These are phyloP conservation scores for Aphelenchoides besseyi DNA, from an alignment of 1,140 invertebrate genomes.

Conservation along the genomic window DNA sequence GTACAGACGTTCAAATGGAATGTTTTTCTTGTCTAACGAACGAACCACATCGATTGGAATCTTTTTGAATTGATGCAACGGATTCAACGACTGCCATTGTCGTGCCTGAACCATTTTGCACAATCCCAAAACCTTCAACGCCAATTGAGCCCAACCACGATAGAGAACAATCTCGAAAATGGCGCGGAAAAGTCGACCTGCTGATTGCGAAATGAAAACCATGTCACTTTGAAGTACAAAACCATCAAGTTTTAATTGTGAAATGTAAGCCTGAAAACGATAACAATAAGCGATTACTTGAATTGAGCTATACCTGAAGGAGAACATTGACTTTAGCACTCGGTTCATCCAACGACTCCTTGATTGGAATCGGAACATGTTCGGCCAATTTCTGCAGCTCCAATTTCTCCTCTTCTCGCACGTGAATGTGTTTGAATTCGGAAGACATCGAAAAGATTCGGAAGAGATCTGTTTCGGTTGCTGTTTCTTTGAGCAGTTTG, in stretches of 20 bases:
- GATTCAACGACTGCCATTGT: slow-evolving; percentile 96
- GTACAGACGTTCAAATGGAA: slow-evolving; percentile 73
- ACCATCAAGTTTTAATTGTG: slow-evolving; percentile 93
- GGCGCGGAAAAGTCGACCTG: slow-evolving; percentile 85
- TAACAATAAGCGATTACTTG: slow-evolving; percentile 1
- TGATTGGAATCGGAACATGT: slow-evolving; percentile 95
- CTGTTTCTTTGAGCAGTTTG: slow-evolving; percentile 88
- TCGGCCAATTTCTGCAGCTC: slow-evolving; percentile 96
- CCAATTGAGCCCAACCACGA: slow-evolving; percentile 91
- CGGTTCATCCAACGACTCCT: slow-evolving; percentile 95
- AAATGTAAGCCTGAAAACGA: slow-evolving; percentile 88
- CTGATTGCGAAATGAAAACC: slow-evolving; percentile 98
- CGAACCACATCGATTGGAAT: slow-evolving; percentile 96
- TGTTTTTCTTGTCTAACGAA: slow-evolving; percentile 91
- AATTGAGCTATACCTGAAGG: slow-evolving; percentile 47
- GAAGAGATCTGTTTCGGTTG: slow-evolving; percentile 96
- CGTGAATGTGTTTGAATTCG: slow-evolving; percentile 86
- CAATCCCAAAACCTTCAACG: slow-evolving; percentile 87
- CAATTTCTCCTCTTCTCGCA: slow-evolving; percentile 95
- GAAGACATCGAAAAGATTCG: slow-evolving; percentile 96
- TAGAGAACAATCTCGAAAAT: slow-evolving; percentile 89
- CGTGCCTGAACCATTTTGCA: slow-evolving; percentile 98
- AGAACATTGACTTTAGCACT: slow-evolving; percentile 76
- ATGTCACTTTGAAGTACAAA: slow-evolving; percentile 98
- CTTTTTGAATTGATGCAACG: slow-evolving; percentile 91